Evolutionary conservation across 2,113 vertebrate genomes (phyloP).

Genomic region (Antechinus flavipes): DNA sequence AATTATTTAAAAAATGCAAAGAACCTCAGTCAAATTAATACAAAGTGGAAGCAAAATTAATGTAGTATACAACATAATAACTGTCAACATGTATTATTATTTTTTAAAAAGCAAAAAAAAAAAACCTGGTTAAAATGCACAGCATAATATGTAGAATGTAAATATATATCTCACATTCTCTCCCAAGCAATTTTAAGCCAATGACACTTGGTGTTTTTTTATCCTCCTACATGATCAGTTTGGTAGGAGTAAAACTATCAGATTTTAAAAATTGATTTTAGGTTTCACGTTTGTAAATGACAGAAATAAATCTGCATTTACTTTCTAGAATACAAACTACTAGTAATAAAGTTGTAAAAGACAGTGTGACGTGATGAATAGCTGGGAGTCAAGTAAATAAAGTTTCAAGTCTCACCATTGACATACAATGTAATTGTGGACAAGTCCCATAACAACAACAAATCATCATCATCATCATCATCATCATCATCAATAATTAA

Average conservation of each 20-base stretch:
- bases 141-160: background rate
- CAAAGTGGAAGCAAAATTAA: background rate
- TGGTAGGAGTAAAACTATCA: slow-evolving; percentile 74
- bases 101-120: background rate
- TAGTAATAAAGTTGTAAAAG: background rate
- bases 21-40: background rate
- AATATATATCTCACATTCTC: slow-evolving; percentile 44
- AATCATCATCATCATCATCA: too few relatives aligned
- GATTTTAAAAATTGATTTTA: slow-evolving; percentile 76
- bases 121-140: background rate
- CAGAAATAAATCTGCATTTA: slow-evolving; percentile 60
- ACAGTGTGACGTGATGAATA: background rate
- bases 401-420: background rate
- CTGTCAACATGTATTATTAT: background rate
- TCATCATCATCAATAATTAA: background rate
- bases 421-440: background rate
- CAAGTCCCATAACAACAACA: background rate
- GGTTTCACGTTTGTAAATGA: slow-evolving; percentile 68
- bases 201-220: slow-evolving; percentile 75
- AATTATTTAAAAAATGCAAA: background rate
- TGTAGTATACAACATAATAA: background rate
- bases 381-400: background rate
- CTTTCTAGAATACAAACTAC: slow-evolving; percentile 71
- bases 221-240: slow-evolving; percentile 64
- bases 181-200: slow-evolving; percentile 71